Evolutionary conservation across 1,140 invertebrate species (phyloP).

Genomic region (Pseudomyrmex pallidus): DNA sequence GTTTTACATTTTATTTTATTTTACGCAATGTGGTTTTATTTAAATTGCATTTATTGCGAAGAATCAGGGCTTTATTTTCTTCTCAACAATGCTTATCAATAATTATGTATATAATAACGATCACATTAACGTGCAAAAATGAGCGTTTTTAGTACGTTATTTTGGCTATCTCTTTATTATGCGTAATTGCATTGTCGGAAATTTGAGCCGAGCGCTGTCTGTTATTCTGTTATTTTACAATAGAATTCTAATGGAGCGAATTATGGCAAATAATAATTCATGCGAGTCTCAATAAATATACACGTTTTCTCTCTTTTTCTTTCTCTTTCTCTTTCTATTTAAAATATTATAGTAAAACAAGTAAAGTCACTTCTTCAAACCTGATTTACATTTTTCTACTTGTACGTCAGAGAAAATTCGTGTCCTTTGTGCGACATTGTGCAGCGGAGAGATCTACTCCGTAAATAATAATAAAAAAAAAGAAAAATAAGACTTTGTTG

Average conservation of each 20-base stretch:
- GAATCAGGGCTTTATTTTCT: constrained; percentile 33
- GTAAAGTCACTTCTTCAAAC: too few species aligned
- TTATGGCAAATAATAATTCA: constrained; percentile 52
- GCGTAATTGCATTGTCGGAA: constrained; percentile 54
- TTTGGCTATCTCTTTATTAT: constrained; percentile 46
- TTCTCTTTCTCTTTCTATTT: too few species aligned
- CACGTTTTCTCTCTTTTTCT: background rate
- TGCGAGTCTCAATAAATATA: background rate
- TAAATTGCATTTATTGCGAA: constrained; percentile 28
- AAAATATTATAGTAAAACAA: too few species aligned
- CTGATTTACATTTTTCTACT: too few species aligned
- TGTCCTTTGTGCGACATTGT: too few species aligned
- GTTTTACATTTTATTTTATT: constrained; percentile 14
- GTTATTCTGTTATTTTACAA: constrained; percentile 58
- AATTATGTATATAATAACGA: constrained; percentile 40
- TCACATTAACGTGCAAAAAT: constrained; percentile 50
- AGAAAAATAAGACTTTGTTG: background rate
- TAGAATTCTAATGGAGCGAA: constrained; percentile 53
- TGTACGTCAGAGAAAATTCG: too few species aligned
- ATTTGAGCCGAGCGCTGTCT: constrained; percentile 35
- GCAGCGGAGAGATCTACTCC: too few species aligned
- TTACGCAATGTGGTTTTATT: constrained; percentile 11
- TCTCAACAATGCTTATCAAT: constrained; percentile 68
- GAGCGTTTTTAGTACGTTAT: constrained; percentile 58
- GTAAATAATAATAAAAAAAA: background rate